Conservation (phyloP, 2,797 vertebrate genomes). For the Cyprinella venusta region DNA sequence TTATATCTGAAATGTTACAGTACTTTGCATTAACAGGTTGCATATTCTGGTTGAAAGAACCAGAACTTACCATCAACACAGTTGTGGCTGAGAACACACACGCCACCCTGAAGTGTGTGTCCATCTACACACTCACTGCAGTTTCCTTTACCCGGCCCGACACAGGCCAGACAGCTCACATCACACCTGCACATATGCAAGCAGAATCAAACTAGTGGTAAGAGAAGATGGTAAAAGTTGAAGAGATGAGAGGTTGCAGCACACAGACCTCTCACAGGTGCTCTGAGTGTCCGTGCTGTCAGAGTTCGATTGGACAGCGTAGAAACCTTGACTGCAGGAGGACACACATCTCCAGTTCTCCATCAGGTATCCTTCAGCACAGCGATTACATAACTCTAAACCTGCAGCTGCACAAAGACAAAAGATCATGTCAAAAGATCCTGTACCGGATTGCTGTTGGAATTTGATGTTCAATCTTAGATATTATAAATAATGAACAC, state of each 20-base stretch:
- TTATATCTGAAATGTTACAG: background rate
- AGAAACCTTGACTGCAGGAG: slow-evolving; percentile 87
- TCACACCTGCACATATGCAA: slow-evolving; percentile 83
- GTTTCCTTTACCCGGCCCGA: slow-evolving; percentile 83
- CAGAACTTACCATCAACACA: slow-evolving; percentile 90
- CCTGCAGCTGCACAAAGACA: slow-evolving; percentile 80
- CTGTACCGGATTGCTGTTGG: background rate
- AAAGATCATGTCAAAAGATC: background rate
- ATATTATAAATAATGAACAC: background rate
- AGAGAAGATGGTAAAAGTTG: background rate
- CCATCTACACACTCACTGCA: slow-evolving; percentile 91
- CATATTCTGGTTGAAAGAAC: slow-evolving; percentile 25
- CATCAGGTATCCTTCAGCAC: slow-evolving; percentile 86
- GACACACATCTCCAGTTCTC: slow-evolving; percentile 92
- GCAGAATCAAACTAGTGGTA: slow-evolving; percentile 46
- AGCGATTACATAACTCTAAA: slow-evolving; percentile 84
- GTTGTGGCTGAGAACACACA: slow-evolving; percentile 85
- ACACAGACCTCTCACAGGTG: slow-evolving; percentile 84
- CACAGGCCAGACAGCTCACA: slow-evolving; percentile 89
- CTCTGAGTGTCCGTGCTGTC: slow-evolving; percentile 77
- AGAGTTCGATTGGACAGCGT: slow-evolving; percentile 75
- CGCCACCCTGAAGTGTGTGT: slow-evolving; percentile 84
- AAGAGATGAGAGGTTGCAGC: background rate
- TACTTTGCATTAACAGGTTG: background rate
- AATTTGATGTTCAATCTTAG: background rate